Evolutionary conservation across 2,797 vertebrate species (phyloP), one percentile per base, ranked within the genome.

Genomic region (Cossypha dichroa): DNA sequence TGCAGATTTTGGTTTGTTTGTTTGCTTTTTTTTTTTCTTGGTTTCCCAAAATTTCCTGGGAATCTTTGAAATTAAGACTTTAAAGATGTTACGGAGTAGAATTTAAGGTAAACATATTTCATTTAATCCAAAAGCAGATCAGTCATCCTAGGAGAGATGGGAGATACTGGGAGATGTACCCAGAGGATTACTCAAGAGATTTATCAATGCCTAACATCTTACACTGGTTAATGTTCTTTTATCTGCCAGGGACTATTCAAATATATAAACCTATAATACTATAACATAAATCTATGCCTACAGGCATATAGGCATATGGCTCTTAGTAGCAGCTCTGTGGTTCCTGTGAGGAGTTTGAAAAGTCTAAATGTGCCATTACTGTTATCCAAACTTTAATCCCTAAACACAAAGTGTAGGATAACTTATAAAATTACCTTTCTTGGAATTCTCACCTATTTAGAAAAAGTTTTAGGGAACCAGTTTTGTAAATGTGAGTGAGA

Each of bases 11-110:
- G 0, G 3, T 6, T 41, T 25, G n/a, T 43, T 36, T 43, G 5
- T 3, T 60, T 68, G 0, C 2, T 29, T 40, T 28, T 23, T 20
- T 36, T 36, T 36, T 13, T 5, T 0, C 19, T 40, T 33, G 1
- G 1, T 58, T 64, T 58, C 23, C 19, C 48, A 25, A 78, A 78
- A 76, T 87, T 67, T 92, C 7, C 34, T 48, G 43, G 8, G 13
- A 69, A 45, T 66, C 28, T 66, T 73, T 90, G 66, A 62, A 25
- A 54, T 43, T 72, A 55, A 51, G 16, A 55, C 33, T 90, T 88
- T n/a, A 52, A 88, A 79, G 29, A 26, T 26, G 5, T 10, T 51
- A 12, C 20, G 5, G 20, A 85, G 66, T 19, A 72, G 26, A 69
- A 64, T 74, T 75, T 60, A 45, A 83, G 20, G 17, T 70, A 88